phyloP scores from a whole-genome alignment of 2,797 vertebrate genomes.

The Petrocephalus sullivani region DNA sequence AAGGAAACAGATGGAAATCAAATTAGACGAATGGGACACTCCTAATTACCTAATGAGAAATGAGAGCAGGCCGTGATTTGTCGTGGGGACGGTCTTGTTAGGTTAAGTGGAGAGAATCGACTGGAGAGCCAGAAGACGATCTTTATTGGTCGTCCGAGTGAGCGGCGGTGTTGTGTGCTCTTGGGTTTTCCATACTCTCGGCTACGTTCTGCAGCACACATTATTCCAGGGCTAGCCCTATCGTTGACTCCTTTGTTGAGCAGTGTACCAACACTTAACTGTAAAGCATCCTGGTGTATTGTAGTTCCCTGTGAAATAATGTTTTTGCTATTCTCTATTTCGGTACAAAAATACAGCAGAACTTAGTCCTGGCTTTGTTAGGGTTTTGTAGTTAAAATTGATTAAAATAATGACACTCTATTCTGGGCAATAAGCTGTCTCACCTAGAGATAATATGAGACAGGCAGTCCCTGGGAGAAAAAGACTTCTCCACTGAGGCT shows the following conservation, averaged over 20 bases:
- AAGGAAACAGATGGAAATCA: slow-evolving; percentile 59
- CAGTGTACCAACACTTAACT: neutral
- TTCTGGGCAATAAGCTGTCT: neutral
- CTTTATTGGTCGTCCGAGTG: slow-evolving; percentile 36
- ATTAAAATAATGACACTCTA: neutral
- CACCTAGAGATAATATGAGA: neutral
- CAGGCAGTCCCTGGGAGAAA: neutral
- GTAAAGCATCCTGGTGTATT: neutral
- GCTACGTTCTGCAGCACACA: neutral
- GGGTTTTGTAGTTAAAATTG: neutral
- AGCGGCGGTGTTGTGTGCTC: neutral
- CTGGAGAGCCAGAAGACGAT: slow-evolving; percentile 46
- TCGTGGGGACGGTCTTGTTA: slow-evolving; percentile 67
- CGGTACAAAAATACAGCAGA: neutral
- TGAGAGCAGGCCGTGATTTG: slow-evolving; percentile 65
- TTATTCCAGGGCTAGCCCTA: neutral
- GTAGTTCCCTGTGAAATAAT: neutral
- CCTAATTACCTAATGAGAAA: slow-evolving; percentile 73
- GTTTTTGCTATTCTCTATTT: neutral
- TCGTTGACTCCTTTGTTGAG: neutral
- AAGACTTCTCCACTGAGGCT: neutral
- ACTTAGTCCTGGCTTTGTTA: neutral
- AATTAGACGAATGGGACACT: slow-evolving; percentile 58
- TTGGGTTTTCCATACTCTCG: neutral
- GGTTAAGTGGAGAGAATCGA: slow-evolving; percentile 72